Evolutionary conservation across 2,797 vertebrate species (phyloP), one percentile per base, ranked within the genome.

Genomic region (Paratrypauchen microcephalus): DNA sequence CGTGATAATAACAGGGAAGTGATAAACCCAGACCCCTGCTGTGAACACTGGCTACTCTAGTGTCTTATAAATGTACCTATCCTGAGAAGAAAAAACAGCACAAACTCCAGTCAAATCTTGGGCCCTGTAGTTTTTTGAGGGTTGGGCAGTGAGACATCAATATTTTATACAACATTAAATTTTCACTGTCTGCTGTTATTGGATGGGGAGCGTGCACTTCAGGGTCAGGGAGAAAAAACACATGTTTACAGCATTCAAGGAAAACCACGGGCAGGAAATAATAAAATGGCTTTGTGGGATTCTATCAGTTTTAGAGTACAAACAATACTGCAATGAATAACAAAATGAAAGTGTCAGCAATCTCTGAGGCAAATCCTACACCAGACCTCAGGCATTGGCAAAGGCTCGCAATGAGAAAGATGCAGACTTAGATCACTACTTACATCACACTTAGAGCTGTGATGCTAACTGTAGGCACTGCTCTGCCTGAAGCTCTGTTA

Each of bases 91-190:
- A 48, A 68, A 70, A 66, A 0, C 56, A 77, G 65, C 60, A 72
- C 62, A 72, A 76, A 70, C 74, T 64, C 54, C 13, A 78, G 67
- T 75, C 71, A 75, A 82, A 77, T 68, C 30, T 56, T 72, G 54
- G 61, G 67, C 74, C 66, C 72, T 60, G 68, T 58, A 66, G 75
- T 62, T 56, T 76, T 23, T 82, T 69, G 68, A 66, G 6, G 59
- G 41, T 64, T 76, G 71, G 62, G 41, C 72, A 68, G 47, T 45
- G 69, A 70, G 64, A 71, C 66, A 85, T 88, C 52, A 82, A 86
- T 88, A 87, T 87, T 88, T 84, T 69, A 89, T 59, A 55, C 9
- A 66, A 59, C 70, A 78, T 88, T 68, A 48, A 82, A 84, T 82
- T 82, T 86, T 83, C 41, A 81, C 64, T 74, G 66, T 71, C 47